phyloP scores from a whole-genome alignment of 2,888 invertebrate species.

The Cryptus armator region DNA sequence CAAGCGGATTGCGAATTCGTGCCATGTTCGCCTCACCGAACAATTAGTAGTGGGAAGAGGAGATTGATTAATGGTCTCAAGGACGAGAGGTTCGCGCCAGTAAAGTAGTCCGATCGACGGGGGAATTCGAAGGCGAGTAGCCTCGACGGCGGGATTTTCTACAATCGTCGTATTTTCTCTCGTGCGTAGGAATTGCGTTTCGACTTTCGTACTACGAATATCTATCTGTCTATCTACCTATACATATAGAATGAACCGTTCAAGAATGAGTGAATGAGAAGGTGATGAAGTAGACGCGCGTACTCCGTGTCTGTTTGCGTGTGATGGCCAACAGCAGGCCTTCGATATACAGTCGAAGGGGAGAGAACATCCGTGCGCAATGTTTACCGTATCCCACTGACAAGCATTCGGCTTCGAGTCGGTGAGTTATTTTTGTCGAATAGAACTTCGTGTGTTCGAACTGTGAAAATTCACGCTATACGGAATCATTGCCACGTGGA shows the following conservation, averaged over 20 bases:
- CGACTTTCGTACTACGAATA: constrained; percentile 45
- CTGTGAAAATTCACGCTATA: constrained; percentile 45
- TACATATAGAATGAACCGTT: constrained; percentile 15
- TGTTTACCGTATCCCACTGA: constrained; percentile 64
- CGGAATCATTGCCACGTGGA: constrained; percentile 50
- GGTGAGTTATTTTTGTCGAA: constrained; percentile 67
- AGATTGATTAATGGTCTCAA: constrained; percentile 55
- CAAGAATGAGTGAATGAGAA: constrained; percentile 59
- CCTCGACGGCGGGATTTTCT: constrained; percentile 24
- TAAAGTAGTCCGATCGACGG: constrained; percentile 57
- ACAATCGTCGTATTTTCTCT: constrained; percentile 43
- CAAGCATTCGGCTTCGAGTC: constrained; percentile 54
- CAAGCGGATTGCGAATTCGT: too few species aligned
- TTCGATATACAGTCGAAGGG: constrained; percentile 48
- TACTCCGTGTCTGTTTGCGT: constrained; percentile 41
- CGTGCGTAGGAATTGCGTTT: constrained; percentile 54
- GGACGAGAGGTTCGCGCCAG: constrained; percentile 29
- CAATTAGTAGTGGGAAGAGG: constrained; percentile 36
- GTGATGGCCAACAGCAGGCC: constrained; percentile 53
- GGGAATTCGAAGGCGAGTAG: constrained; percentile 53
- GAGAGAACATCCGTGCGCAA: constrained; percentile 58
- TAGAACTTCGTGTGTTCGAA: constrained; percentile 56
- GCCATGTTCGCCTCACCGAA: constrained; percentile 20
- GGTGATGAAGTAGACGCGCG: constrained; percentile 48
- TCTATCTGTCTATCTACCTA: neutral